These are phyloP conservation scores for Standfussiana lucernea DNA, from an alignment of 2,888 invertebrate genomes.

Conservation along the genomic window DNA sequence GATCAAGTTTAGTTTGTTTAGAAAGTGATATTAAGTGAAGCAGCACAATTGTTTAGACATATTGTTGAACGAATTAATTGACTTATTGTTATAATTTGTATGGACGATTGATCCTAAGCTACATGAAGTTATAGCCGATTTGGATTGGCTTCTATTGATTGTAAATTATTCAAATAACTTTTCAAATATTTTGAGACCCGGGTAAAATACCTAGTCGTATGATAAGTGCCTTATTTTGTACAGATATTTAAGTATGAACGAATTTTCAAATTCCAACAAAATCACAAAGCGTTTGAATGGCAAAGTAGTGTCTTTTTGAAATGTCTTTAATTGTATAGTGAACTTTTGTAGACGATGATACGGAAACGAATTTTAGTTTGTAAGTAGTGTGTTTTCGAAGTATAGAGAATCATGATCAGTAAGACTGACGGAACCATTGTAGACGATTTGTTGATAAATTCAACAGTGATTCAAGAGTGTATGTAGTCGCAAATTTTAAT, in stretches of 20 bases:
- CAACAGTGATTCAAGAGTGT: constrained; percentile 49
- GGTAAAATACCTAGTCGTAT: constrained; percentile 80
- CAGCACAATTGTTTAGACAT: constrained; percentile 40
- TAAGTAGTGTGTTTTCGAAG: constrained; percentile 58
- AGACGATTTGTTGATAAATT: constrained; percentile 40
- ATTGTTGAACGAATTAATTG: constrained; percentile 39
- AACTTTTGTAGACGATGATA: constrained; percentile 26
- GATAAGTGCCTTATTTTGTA: constrained; percentile 82
- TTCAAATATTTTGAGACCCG: constrained; percentile 61
- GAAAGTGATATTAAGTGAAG: constrained; percentile 56
- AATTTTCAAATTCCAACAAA: constrained; percentile 12
- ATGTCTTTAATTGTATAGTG: constrained; percentile 42
- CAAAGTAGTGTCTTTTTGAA: constrained; percentile 8
- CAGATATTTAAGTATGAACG: constrained; percentile 41
- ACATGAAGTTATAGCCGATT: neutral
- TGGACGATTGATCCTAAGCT: constrained; percentile 22
- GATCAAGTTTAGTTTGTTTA: constrained; percentile 76
- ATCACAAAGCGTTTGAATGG: constrained; percentile 19
- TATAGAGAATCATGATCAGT: constrained; percentile 54
- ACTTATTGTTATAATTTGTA: constrained; percentile 24
- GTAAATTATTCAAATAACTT: constrained; percentile 32
- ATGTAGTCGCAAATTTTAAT: constrained; percentile 54
- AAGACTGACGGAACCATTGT: constrained; percentile 66
- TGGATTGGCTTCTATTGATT: constrained; percentile 30
- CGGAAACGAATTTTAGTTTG: constrained; percentile 59